Evolutionary conservation across 2,888 invertebrate genomes (phyloP), one percentile per base, ranked within the genome.

Genomic region (Lithophane socia): DNA sequence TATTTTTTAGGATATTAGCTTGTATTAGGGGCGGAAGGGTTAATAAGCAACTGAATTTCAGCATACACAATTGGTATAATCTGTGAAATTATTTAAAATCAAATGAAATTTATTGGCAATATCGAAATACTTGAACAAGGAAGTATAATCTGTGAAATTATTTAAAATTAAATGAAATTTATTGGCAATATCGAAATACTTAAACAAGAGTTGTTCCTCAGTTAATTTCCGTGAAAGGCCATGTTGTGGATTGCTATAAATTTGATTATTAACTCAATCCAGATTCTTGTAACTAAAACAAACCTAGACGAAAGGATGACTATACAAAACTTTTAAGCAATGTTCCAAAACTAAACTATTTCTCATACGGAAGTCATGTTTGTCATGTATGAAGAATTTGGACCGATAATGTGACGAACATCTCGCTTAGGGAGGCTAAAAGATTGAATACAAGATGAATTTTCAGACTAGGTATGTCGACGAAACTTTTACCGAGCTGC

Each of bases 1-100:
- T 63, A 63, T 58, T 75, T 76, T 77, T 69, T 56, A 24, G 54
- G 44, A 64, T 68, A 13, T 58, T 67, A 69, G 73, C 37, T 78
- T 81, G 37, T n/a, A 24, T 69, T 69, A 63, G 37, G 37, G 5
- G 5, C 3, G 61, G 44, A 68, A 49, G 24, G 61, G 47, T 54
- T 73, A n/a, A 65, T 69, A 73, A 61, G 24, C 1, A 29, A 56
- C 7, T 10, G 13, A 3, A 16, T 37, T 44, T 18, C n/a, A 67
- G 10, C 58, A 24, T 13, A 54, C 54, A 37, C 29, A 29, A 37
- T 44, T 56, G n/a, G 1, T 5, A 37, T 12, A 4, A 54, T 72
- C 8, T 44, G n/a, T 37, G 13, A 3, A 9, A 13, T 29, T 4
- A 56, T 67, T 37, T 16, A 7, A n/a, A 21, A 66, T 21, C 4